Evolutionary conservation across 2,888 invertebrate genomes (phyloP).

Genomic region (Limnephilus rhombicus): DNA sequence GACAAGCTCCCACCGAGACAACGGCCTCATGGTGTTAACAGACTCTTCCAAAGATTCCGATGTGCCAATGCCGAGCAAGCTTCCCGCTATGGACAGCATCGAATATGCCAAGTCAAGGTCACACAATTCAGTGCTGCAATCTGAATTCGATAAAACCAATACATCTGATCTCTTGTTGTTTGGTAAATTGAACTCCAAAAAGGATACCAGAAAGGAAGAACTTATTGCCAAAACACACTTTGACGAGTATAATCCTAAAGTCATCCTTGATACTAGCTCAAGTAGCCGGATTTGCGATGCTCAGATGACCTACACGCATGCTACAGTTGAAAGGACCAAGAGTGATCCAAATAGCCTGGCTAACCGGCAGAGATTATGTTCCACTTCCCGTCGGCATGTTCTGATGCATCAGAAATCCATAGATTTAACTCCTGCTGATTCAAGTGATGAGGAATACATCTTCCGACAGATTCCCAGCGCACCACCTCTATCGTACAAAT

Average conservation of each 20-base stretch:
- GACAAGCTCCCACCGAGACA: constrained; percentile 77
- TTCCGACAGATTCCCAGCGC: constrained; percentile 87
- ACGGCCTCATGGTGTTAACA: constrained; percentile 72
- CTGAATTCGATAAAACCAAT: constrained; percentile 80
- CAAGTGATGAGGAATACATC: constrained; percentile 89
- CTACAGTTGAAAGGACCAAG: constrained; percentile 89
- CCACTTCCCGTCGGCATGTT: constrained; percentile 86
- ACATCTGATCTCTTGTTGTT: constrained; percentile 71
- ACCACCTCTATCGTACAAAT: constrained; percentile 84
- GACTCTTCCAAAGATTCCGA: constrained; percentile 78
- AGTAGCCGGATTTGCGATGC: constrained; percentile 76
- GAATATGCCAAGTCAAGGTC: constrained; percentile 79
- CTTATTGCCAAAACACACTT: constrained; percentile 83
- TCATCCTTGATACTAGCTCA: constrained; percentile 77
- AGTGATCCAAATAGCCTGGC: constrained; percentile 91
- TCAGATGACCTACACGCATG: constrained; percentile 80
- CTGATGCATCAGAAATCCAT: constrained; percentile 92
- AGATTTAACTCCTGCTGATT: constrained; percentile 90
- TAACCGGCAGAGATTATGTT: constrained; percentile 84
- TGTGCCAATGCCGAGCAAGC: constrained; percentile 73
- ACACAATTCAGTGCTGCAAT: constrained; percentile 78
- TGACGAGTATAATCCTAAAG: constrained; percentile 85
- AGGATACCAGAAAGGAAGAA: constrained; percentile 80
- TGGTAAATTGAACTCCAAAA: constrained; percentile 74
- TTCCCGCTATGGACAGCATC: constrained; percentile 78